Conservation (phyloP, 2,888 invertebrate genomes). For the Seira musarum region DNA sequence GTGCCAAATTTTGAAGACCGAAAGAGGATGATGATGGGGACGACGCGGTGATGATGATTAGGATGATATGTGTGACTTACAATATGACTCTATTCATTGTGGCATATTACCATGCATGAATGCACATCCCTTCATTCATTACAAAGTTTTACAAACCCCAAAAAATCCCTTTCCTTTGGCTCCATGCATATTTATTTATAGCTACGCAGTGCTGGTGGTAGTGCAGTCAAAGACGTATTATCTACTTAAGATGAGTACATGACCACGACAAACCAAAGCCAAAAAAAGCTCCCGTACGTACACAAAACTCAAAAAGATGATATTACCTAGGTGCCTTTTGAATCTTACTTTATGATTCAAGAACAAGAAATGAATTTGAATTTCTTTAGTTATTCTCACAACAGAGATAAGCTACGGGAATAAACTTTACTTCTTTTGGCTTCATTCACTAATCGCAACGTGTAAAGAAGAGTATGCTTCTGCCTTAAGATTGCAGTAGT, state of each 20-base stretch:
- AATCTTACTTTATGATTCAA: background rate
- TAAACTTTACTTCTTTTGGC: background rate
- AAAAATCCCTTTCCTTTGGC: background rate
- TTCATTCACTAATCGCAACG: background rate
- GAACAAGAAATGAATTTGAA: background rate
- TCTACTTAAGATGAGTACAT: background rate
- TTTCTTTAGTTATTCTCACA: background rate
- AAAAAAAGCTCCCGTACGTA: background rate
- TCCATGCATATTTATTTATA: conserved; percentile 10
- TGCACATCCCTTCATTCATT: conserved; percentile 32
- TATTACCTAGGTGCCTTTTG: background rate
- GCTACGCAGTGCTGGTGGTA: background rate
- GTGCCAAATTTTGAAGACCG: background rate
- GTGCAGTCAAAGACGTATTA: background rate
- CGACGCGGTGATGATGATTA: conserved; percentile 2
- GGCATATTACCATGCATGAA: conserved; percentile 53
- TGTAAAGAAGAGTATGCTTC: background rate
- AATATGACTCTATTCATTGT: conserved; percentile 54
- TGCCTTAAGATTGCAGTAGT: background rate
- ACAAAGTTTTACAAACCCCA: background rate
- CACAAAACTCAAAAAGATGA: background rate
- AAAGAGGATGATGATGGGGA: background rate
- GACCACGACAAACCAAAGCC: background rate
- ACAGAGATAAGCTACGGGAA: background rate
- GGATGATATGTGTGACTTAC: background rate